Percentiles rank a stretch among this genome's conserved stretches.
phyloP scores from a whole-genome alignment of 2,797 vertebrate species.

The Poecile montanus region DNA sequence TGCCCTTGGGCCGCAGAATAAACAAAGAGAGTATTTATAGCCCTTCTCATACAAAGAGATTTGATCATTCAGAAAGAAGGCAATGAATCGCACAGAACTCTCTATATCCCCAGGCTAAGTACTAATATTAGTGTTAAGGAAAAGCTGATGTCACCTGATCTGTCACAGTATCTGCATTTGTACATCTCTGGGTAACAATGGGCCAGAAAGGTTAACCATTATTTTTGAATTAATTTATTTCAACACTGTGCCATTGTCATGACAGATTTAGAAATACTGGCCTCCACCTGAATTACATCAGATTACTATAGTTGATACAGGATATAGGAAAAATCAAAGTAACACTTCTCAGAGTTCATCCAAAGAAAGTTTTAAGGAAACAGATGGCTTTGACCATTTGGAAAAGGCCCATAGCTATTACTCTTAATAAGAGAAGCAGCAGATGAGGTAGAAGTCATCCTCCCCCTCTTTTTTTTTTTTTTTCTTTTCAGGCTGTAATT shows the following conservation, averaged over 20 bases:
- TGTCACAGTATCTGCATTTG: neutral
- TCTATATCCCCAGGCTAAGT: neutral
- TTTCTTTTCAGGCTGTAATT: neutral
- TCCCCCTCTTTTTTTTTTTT: fast-evolving
- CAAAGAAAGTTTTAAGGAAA: conserved; percentile 24
- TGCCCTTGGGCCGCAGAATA: conserved; percentile 46
- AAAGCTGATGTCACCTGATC: conserved; percentile 49
- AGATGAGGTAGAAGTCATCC: neutral
- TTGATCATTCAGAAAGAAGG: conserved; percentile 34
- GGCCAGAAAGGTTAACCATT: neutral
- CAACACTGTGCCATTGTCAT: neutral
- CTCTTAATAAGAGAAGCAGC: neutral
- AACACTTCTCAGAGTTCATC: neutral
- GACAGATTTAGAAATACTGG: conserved; percentile 35
- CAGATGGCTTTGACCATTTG: neutral
- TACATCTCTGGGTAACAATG: neutral
- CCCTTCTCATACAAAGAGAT: conserved; percentile 11
- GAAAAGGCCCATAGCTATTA: neutral
- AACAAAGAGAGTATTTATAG: conserved; percentile 60
- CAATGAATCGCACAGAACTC: neutral
- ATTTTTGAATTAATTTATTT: conserved; percentile 37
- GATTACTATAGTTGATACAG: neutral
- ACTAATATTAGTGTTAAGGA: conserved; percentile 46
- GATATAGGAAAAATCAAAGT: conserved; percentile 41
- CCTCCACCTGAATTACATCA: conserved; percentile 42